Evolutionary conservation across 2,113 vertebrate species (phyloP).

Genomic region (Poeciliopsis occidentalis): DNA sequence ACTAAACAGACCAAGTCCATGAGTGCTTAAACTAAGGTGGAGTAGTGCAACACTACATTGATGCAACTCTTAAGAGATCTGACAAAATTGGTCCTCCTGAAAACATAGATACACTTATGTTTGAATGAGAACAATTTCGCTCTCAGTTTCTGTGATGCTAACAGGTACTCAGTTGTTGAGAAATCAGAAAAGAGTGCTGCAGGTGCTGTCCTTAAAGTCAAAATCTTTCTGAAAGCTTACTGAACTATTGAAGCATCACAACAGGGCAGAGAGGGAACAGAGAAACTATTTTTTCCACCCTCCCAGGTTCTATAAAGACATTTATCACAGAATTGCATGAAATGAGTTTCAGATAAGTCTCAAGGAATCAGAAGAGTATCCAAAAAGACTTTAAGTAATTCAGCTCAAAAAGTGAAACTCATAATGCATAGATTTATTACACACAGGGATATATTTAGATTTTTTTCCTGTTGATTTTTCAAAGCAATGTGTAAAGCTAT

Average conservation of each 20-base stretch:
- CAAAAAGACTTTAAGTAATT: no score
- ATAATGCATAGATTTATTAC: no score
- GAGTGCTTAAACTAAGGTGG: not conserved
- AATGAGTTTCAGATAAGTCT: no score
- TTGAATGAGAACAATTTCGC: slow-evolving; percentile 52
- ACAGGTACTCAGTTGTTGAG: slow-evolving; percentile 26
- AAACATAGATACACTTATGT: slow-evolving; percentile 28
- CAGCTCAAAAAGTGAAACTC: no score
- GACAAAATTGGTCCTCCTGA: slow-evolving; percentile 32
- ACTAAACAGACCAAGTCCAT: slow-evolving; percentile 3
- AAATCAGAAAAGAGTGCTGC: slow-evolving; percentile 28
- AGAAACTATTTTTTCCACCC: not conserved
- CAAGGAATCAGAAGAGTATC: no score
- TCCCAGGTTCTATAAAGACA: not conserved
- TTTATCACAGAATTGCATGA: no score
- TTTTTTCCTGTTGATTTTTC: no score
- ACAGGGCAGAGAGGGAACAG: not conserved
- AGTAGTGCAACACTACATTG: slow-evolving; percentile 14
- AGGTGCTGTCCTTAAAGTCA: slow-evolving; percentile 16
- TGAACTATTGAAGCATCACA: slow-evolving; percentile 15
- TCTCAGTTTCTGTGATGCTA: slow-evolving; percentile 18
- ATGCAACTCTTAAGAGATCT: slow-evolving; percentile 10
- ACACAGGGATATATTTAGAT: no score
- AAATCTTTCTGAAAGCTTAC: slow-evolving; percentile 9
- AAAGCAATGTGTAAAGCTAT: no score